Evolutionary conservation across 1,140 invertebrate species (phyloP).

Genomic region (Dufourea novaeangliae): DNA sequence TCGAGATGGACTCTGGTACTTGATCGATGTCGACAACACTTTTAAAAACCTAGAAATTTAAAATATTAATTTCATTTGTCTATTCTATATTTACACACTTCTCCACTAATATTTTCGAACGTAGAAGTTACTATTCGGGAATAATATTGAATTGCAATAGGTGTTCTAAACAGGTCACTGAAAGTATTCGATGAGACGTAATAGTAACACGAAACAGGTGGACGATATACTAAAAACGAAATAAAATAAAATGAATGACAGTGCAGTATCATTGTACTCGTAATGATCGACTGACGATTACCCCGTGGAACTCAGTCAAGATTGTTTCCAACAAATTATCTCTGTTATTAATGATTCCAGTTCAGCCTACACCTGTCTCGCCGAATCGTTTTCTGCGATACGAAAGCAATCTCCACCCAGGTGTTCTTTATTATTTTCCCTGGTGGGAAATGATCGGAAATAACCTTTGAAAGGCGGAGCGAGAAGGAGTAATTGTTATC

Average conservation of each 20-base stretch:
- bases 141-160: no score
- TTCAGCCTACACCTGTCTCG: slow-evolving; percentile 53
- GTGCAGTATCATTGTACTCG: slow-evolving; percentile 33
- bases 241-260: slow-evolving; percentile 39
- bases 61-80: no score
- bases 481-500: slow-evolving; percentile 27
- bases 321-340: slow-evolving; percentile 60
- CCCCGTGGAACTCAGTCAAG: slow-evolving; percentile 2
- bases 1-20: neutral
- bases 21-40: no score
- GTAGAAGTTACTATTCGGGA: no score
- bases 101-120: no score
- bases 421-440: slow-evolving; percentile 42
- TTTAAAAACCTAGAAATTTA: no score
- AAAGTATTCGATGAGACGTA: neutral
- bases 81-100: no score
- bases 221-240: neutral
- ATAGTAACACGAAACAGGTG: neutral
- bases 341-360: slow-evolving; percentile 60
- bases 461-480: slow-evolving; percentile 10
- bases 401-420: slow-evolving; percentile 40
- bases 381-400: slow-evolving; percentile 52
- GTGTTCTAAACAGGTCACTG: no score
- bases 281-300: slow-evolving; percentile 37
- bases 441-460: slow-evolving; percentile 36